Percentiles rank a stretch among this genome's conserved stretches.
Conservation (phyloP, 2,113 vertebrate genomes). For the Tychaedon coryphoeus region DNA sequence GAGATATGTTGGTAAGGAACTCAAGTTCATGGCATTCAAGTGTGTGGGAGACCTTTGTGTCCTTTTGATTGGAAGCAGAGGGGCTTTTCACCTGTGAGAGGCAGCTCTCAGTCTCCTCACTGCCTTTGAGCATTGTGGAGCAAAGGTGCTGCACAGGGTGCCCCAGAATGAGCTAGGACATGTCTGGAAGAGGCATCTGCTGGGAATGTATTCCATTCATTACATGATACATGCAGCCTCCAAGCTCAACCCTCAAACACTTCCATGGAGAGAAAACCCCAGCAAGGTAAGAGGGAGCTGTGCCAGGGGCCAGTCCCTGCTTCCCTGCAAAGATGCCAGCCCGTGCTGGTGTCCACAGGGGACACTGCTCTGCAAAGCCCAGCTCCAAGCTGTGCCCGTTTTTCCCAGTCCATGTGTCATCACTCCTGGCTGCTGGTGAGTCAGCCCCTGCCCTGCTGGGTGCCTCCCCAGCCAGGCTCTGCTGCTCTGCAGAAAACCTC, state of each 20-base stretch:
- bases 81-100: background rate
- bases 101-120: background rate
- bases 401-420: background rate
- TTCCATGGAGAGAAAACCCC: background rate
- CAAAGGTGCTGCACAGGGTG: background rate
- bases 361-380: background rate
- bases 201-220: background rate
- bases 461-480: background rate
- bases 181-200: accelerated
- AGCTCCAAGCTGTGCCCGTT: background rate
- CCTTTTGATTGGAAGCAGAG: background rate
- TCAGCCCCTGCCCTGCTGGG: background rate
- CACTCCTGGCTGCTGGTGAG: background rate
- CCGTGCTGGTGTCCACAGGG: accelerated
- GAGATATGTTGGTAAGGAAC: background rate
- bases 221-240: background rate
- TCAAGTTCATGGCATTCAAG: background rate
- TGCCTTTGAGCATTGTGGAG: background rate
- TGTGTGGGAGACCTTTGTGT: accelerated
- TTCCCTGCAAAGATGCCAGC: background rate
- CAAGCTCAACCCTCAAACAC: background rate
- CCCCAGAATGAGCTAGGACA: background rate
- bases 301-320: background rate
- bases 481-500: background rate
- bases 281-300: background rate